Evolutionary conservation across 2,113 vertebrate genomes (phyloP).

Genomic region (Phainopepla nitens): DNA sequence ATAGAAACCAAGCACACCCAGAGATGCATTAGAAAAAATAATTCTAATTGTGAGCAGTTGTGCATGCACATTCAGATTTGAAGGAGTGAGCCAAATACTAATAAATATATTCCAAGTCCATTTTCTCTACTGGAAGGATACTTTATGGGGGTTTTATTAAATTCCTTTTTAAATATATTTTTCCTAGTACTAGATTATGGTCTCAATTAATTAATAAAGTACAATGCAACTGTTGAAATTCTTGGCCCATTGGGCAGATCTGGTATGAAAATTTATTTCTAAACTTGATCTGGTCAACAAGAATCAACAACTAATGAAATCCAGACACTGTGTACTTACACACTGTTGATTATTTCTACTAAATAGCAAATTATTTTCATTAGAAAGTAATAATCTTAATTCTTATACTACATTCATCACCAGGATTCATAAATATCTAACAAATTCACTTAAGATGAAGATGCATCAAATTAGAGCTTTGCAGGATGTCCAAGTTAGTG

Average conservation of each 20-base stretch:
- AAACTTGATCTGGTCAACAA: neutral
- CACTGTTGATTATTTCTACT: neutral
- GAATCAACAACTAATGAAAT: neutral
- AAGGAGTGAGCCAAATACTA: neutral
- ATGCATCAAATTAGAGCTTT: neutral
- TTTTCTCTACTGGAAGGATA: neutral
- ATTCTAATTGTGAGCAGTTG: neutral
- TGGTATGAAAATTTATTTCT: neutral
- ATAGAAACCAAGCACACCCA: neutral
- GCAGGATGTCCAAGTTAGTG: neutral
- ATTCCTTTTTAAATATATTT: neutral
- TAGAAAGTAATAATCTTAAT: neutral
- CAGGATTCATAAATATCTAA: neutral
- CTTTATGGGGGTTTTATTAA: neutral
- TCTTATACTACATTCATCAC: neutral
- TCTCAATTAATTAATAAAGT: constrained; percentile 7
- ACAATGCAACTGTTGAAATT: neutral
- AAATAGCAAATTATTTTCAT: neutral
- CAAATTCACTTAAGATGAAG: neutral
- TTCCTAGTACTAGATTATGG: neutral
- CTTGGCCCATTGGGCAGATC: neutral
- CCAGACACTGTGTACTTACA: neutral
- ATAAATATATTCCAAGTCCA: neutral
- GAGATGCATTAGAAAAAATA: neutral
- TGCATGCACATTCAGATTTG: neutral